phyloP scores from a whole-genome alignment of 2,797 vertebrate genomes.

The Graptemys geographica region DNA sequence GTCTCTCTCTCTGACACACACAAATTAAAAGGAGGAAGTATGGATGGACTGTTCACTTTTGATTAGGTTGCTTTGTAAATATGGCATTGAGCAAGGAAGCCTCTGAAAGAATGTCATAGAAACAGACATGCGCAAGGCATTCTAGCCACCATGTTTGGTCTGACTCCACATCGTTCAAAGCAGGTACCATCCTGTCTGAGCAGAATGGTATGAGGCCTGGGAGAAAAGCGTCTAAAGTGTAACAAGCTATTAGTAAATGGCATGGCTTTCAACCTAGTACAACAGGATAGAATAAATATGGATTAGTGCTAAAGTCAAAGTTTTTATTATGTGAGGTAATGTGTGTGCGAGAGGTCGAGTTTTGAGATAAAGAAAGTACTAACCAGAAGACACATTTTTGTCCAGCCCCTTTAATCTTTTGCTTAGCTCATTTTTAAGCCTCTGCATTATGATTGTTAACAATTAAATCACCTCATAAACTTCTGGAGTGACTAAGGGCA shows the following conservation, averaged over 20 bases:
- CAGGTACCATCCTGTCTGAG: constrained; percentile 49
- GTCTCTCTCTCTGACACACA: background rate
- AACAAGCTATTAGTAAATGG: constrained; percentile 70
- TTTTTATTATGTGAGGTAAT: constrained; percentile 56
- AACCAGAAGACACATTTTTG: constrained; percentile 38
- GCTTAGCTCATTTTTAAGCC: constrained; percentile 42
- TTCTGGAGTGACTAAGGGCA: constrained; percentile 43
- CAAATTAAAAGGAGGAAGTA: constrained; percentile 10
- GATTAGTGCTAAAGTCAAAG: constrained; percentile 64
- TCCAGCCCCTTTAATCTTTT: constrained; percentile 44
- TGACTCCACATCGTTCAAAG: constrained; percentile 65
- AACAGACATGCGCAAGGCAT: constrained; percentile 38
- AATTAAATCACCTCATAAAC: constrained; percentile 70
- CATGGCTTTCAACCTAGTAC: constrained; percentile 67
- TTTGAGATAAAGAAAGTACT: constrained; percentile 25
- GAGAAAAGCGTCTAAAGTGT: constrained; percentile 54
- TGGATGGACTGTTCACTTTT: constrained; percentile 40
- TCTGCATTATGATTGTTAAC: constrained; percentile 39
- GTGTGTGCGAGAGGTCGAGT: constrained; percentile 39
- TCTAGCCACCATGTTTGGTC: constrained; percentile 36
- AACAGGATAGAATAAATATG: constrained; percentile 74
- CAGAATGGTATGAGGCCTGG: constrained; percentile 60
- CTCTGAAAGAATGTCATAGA: constrained; percentile 50
- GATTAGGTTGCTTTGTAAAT: constrained; percentile 52
- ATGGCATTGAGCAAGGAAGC: constrained; percentile 34